These are phyloP conservation scores for Hartigia nigra DNA, from an alignment of 2,888 invertebrate species.

Conservation along the genomic window DNA sequence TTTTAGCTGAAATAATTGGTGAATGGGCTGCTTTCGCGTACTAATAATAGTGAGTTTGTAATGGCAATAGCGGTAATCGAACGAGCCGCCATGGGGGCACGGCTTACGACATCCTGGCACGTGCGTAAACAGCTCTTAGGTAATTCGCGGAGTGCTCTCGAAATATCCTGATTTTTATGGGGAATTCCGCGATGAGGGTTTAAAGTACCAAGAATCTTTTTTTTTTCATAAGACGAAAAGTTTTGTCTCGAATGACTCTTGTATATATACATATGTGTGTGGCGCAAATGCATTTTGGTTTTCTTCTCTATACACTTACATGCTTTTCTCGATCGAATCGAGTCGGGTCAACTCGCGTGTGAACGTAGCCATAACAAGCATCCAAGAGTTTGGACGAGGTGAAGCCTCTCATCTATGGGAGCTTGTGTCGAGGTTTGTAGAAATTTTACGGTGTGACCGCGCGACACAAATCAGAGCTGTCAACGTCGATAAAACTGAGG, in stretches of 20 bases:
- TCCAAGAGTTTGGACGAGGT: background rate
- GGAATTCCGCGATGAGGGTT: constrained; percentile 3
- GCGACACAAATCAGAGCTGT: constrained; percentile 13
- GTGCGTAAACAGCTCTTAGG: constrained; percentile 60
- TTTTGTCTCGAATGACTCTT: background rate
- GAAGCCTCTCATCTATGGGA: background rate
- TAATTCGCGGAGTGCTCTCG: constrained; percentile 35
- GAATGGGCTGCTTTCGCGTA: constrained; percentile 25
- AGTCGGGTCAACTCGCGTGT: background rate
- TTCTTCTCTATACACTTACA: background rate
- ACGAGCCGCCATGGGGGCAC: constrained; percentile 37
- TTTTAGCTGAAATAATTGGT: constrained; percentile 17
- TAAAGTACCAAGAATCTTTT: background rate
- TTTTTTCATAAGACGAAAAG: background rate
- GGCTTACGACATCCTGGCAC: constrained; percentile 63
- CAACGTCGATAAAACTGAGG: constrained; percentile 12
- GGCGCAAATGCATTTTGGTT: background rate
- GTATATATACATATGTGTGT: background rate
- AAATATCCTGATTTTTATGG: constrained; percentile 44
- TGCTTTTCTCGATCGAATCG: background rate
- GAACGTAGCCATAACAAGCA: constrained; percentile 7
- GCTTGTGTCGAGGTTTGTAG: constrained; percentile 4
- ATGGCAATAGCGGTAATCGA: constrained; percentile 42
- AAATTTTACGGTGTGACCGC: constrained; percentile 13
- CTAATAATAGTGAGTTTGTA: constrained; percentile 50